Evolutionary conservation across 2,797 vertebrate genomes (phyloP).

Genomic region (Pterois miles): DNA sequence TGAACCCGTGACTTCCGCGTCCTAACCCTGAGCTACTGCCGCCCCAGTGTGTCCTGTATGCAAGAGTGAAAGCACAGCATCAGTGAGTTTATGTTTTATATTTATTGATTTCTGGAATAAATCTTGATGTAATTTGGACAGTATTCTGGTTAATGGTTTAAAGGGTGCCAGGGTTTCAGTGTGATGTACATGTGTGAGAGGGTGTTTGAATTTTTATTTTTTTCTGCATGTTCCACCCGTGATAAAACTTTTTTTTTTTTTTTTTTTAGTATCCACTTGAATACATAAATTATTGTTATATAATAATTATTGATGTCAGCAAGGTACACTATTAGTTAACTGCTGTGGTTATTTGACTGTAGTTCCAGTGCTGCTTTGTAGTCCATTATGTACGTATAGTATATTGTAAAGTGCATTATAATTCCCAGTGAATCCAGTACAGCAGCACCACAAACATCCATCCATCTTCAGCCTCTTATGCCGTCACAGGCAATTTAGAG

Average conservation of each 20-base stretch:
- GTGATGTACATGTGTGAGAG: not conserved
- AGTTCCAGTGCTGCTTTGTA: not conserved
- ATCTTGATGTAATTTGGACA: not conserved
- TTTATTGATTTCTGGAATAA: not conserved
- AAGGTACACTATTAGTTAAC: not conserved
- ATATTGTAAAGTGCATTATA: not conserved
- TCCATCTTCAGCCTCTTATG: too few relatives aligned
- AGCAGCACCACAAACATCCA: not conserved
- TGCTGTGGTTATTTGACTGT: not conserved
- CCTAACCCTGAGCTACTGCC: too few relatives aligned
- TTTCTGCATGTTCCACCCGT: not conserved
- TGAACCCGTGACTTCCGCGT: too few relatives aligned
- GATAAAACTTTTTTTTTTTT: not conserved
- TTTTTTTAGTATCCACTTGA: too few relatives aligned
- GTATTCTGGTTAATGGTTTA: not conserved
- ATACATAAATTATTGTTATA: too few relatives aligned
- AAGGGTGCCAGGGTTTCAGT: not conserved
- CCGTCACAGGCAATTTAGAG: too few relatives aligned
- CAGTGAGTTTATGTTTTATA: too few relatives aligned
- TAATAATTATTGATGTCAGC: not conserved
- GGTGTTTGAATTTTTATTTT: not conserved
- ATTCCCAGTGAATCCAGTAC: not conserved
- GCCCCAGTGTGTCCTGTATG: too few relatives aligned
- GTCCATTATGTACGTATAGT: not conserved
- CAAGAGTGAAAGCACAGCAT: not conserved